Evolutionary conservation across 2,113 vertebrate species (phyloP).

Genomic region (Eulacestoma nigropectus): DNA sequence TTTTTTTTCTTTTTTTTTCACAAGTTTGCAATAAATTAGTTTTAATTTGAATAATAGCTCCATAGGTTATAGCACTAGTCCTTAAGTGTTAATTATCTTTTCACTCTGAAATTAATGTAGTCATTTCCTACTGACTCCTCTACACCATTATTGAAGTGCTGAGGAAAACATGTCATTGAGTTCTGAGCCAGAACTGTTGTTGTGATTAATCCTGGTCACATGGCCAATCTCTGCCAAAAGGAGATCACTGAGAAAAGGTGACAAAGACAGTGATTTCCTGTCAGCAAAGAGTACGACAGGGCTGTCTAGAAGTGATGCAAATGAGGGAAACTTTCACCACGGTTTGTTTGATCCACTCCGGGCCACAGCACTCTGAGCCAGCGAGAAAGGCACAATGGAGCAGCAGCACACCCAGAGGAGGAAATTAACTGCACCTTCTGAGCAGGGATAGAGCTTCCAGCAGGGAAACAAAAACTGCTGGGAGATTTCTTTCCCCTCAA

Average conservation of each 20-base stretch:
- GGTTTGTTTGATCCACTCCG: conserved; percentile 79
- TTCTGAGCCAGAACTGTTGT: conserved; percentile 75
- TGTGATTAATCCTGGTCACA: conserved; percentile 83
- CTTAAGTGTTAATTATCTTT: conserved; percentile 80
- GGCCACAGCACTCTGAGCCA: conserved; percentile 67
- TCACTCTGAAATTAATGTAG: conserved; percentile 78
- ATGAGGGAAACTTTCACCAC: conserved; percentile 81
- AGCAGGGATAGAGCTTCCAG: conserved; percentile 2
- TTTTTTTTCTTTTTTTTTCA: not conserved
- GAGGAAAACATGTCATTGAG: conserved; percentile 81
- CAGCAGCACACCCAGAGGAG: conserved; percentile 67
- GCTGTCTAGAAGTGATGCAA: conserved; percentile 85
- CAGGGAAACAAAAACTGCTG: conserved; percentile 21
- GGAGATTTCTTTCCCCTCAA: not conserved
- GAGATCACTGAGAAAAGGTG: conserved; percentile 83
- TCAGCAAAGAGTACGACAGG: conserved; percentile 81
- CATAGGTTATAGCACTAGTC: conserved; percentile 71
- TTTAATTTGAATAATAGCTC: conserved; percentile 76
- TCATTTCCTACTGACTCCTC: conserved; percentile 76
- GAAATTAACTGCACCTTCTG: conserved; percentile 59
- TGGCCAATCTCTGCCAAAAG: conserved; percentile 81
- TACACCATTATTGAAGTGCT: conserved; percentile 71
- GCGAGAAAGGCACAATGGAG: conserved; percentile 51
- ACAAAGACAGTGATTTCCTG: conserved; percentile 87
- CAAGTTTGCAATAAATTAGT: conserved; percentile 72